These are phyloP conservation scores for Diarsia rubi DNA, from an alignment of 2,888 invertebrate genomes.

Conservation along the genomic window DNA sequence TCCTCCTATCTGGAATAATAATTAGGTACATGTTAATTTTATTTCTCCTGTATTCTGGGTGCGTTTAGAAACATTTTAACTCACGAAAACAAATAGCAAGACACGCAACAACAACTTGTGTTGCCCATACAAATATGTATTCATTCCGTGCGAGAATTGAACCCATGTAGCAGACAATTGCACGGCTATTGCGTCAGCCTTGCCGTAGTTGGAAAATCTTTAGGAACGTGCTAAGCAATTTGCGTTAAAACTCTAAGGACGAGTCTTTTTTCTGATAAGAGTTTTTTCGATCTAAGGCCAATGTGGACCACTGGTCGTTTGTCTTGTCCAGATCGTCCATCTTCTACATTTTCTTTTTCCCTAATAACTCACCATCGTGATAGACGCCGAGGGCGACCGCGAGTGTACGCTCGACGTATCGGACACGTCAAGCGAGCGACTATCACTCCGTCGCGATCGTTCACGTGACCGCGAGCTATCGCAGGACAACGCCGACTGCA, in stretches of 20 bases:
- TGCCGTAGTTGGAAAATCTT: neutral
- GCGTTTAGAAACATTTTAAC: neutral
- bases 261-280: neutral
- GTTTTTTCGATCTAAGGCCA: too few relatives aligned
- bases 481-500: constrained; percentile 88
- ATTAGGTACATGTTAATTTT: neutral
- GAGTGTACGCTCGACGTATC: constrained; percentile 88
- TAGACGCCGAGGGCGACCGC: constrained; percentile 87
- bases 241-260: neutral
- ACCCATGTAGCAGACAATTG: neutral
- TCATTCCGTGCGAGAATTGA: neutral
- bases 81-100: neutral
- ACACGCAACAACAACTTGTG: neutral
- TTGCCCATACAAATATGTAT: neutral
- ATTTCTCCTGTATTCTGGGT: neutral
- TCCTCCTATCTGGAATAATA: constrained; percentile 83
- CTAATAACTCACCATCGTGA: constrained; percentile 81
- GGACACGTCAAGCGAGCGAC: constrained; percentile 86
- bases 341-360: neutral
- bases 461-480: constrained; percentile 84
- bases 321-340: too few relatives aligned
- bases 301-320: too few relatives aligned
- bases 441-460: constrained; percentile 87
- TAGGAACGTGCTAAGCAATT: too few relatives aligned
- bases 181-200: neutral